phyloP scores from a whole-genome alignment of 1,140 invertebrate genomes.

The Lerema accius region DNA sequence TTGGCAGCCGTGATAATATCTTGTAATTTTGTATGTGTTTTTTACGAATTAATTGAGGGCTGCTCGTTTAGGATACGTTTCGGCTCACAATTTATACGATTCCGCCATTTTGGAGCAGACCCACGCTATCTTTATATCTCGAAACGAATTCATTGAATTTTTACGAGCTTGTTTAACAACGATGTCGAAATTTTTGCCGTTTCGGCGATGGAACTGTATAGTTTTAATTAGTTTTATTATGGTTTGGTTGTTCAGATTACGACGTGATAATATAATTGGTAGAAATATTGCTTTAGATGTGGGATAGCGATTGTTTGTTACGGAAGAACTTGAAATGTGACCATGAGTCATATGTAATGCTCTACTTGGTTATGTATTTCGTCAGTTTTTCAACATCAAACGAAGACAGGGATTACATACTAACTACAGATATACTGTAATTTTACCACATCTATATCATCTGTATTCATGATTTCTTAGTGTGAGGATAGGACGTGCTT shows the following conservation, averaged over 20 bases:
- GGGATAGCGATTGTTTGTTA: neutral
- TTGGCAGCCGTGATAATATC: slow-evolving; percentile 37
- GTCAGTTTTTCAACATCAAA: too few species aligned
- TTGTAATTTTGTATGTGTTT: slow-evolving; percentile 45
- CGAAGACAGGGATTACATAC: too few species aligned
- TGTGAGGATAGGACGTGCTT: too few species aligned
- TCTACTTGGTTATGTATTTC: too few species aligned
- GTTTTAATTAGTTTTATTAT: slow-evolving; percentile 31
- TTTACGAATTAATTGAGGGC: slow-evolving; percentile 37
- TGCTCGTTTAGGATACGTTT: slow-evolving; percentile 22
- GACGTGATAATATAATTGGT: neutral
- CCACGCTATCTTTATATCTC: slow-evolving; percentile 12
- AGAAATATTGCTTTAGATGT: neutral
- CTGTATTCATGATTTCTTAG: too few species aligned
- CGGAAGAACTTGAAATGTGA: neutral
- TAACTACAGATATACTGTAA: too few species aligned
- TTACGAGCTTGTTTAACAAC: slow-evolving; percentile 17
- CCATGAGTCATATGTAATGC: too few species aligned
- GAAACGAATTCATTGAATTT: slow-evolving; percentile 30
- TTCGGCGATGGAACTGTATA: slow-evolving; percentile 16
- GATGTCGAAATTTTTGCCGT: slow-evolving; percentile 5
- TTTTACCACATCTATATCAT: too few species aligned
- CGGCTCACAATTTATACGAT: slow-evolving; percentile 26
- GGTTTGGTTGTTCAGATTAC: slow-evolving; percentile 9
- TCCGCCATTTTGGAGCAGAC: slow-evolving; percentile 12